phyloP scores from a whole-genome alignment of 37 sponge, comb jelly and placozoan genomes.

The Agelas oroides region DNA sequence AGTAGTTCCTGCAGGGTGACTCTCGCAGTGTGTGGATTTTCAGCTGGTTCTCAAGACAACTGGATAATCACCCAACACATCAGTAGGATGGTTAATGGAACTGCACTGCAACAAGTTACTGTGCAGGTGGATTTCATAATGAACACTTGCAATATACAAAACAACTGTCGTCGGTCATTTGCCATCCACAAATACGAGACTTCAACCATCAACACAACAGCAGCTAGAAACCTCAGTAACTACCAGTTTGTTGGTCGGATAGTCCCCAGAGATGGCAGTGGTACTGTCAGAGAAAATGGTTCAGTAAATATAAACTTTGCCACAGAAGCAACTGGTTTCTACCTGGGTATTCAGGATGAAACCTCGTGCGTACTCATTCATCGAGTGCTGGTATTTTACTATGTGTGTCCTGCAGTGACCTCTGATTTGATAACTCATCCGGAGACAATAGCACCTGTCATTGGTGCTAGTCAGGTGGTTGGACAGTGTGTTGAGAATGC shows the following conservation, averaged over 20 bases:
- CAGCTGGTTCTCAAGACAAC: constrained; percentile 14
- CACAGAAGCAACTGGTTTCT: constrained; percentile 22
- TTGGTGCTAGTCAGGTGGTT: not conserved
- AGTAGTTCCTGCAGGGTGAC: not conserved
- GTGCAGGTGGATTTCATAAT: not conserved
- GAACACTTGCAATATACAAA: too few species aligned
- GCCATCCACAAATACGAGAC: not conserved
- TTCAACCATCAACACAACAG: constrained; percentile 5
- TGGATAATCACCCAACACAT: constrained; percentile 29
- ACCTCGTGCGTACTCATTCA: constrained; percentile 37
- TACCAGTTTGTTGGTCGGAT: not conserved
- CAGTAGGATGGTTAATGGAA: not conserved
- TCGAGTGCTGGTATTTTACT: constrained; percentile 54
- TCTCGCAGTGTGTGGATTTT: not conserved
- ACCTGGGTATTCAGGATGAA: constrained; percentile 27
- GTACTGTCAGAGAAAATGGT: not conserved
- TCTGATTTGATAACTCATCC: constrained; percentile 22
- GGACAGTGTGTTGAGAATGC: constrained; percentile 28
- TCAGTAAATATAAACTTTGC: not conserved
- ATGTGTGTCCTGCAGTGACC: constrained; percentile 42
- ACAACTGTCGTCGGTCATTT: not conserved
- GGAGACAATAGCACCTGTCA: constrained; percentile 32
- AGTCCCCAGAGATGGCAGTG: not conserved
- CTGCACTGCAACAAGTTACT: not conserved
- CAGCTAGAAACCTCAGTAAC: constrained; percentile 8